A percentile compares a stretch with the other conserved stretches of the same genome.
Conservation (phyloP, 2,113 vertebrate genomes). For the Puffinus mauretanicus region DNA sequence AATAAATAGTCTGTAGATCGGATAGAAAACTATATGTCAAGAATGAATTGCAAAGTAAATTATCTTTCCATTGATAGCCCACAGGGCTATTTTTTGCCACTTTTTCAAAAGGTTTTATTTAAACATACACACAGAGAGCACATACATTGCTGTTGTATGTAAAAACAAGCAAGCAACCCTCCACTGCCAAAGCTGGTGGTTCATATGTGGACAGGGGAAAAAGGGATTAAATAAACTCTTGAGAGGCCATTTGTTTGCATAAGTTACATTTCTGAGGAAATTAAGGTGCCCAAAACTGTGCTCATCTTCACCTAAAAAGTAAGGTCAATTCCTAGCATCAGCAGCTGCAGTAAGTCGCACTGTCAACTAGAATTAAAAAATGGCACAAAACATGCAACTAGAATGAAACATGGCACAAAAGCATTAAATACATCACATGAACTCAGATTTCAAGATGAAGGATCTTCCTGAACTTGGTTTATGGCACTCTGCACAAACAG, state of each 20-base stretch:
- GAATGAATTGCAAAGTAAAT: neutral
- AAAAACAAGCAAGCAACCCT: neutral
- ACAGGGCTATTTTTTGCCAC: neutral
- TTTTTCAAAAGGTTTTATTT: slow-evolving; percentile 32
- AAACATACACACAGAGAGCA: neutral
- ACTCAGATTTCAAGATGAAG: neutral
- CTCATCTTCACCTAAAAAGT: neutral
- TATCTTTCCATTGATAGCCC: neutral
- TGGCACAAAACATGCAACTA: neutral
- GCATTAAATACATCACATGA: neutral
- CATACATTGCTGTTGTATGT: neutral
- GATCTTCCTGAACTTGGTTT: neutral
- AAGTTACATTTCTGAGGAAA: neutral
- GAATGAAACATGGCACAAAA: neutral
- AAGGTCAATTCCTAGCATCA: neutral
- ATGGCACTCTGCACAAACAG: neutral
- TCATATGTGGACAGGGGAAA: neutral
- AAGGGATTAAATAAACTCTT: neutral
- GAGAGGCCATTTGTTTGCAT: neutral
- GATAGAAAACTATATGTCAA: neutral
- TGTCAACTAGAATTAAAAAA: neutral
- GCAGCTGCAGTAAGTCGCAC: neutral
- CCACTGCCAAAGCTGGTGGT: neutral
- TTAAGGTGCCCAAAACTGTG: neutral
- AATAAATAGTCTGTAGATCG: neutral